Evolutionary conservation across 2,888 invertebrate species (phyloP), one percentile per base, ranked within the genome.

Genomic region (Hydropsyche betteni): DNA sequence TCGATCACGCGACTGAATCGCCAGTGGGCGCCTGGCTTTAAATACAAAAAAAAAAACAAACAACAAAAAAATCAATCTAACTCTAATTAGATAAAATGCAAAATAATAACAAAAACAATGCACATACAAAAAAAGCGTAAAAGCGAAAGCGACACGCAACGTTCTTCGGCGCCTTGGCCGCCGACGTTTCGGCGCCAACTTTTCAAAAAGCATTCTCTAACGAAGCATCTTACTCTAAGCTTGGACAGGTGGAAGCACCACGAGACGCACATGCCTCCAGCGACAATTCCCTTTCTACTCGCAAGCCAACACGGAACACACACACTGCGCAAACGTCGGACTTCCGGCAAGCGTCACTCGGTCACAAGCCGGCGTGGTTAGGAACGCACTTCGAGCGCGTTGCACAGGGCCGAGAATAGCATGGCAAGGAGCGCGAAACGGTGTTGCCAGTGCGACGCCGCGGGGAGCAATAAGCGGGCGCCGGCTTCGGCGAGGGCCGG

Each of bases 241-340:
- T 79, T 78, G 71, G 74, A 78, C 51, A 79, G 76, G 68, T 73
- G 79, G 72, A 79, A 79, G 72, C 79, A 79, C 79, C 79, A 79
- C 75, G 77, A 79, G 76, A 79, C 79, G 58, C 79, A 79, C 79
- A 79, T 79, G 79, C 76, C 70, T 69, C 44, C 44, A 69, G 68
- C 73, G 71, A 24, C 44, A 71, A 69, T 36, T 24, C 71, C 69
- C 72, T 74, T 70, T 44, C 72, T 34, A 64, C 64, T 64, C 34
- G 34, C 34, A 24, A 36, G 34, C 8, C 64, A 33, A 33, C 36
- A 36, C 64, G 6, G 24, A n/a, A 12, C 55, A 24, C 55, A 55
- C 55, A 55, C 55, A 55, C 24, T 24, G 24, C 24, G 24, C 24
- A 24, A 24, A 24, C 24, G 24, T 24, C 24, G 24, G 24, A 2